Percentiles rank a stretch among this genome's conserved stretches.
Evolutionary conservation across 2,113 vertebrate species (phyloP).

Genomic region (Zosterops hypoxanthus): DNA sequence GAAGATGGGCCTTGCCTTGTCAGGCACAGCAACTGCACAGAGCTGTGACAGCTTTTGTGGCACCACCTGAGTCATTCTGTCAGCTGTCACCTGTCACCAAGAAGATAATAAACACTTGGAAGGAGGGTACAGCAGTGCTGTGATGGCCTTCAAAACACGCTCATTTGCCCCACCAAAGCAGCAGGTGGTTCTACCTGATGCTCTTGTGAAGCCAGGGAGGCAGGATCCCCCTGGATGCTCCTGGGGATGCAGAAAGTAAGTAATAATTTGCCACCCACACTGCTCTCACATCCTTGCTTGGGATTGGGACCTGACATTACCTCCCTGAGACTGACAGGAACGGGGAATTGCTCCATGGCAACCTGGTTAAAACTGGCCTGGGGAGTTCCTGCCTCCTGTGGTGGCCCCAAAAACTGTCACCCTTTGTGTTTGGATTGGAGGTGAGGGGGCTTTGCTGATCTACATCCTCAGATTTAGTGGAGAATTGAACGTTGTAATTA

Average conservation of each 20-base stretch:
- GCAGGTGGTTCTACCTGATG: not conserved
- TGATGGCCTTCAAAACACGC: not conserved
- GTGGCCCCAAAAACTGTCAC: not conserved
- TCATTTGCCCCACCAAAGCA: not conserved
- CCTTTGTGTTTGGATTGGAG: not conserved
- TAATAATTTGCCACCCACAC: conserved; percentile 5
- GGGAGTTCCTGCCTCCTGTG: not conserved
- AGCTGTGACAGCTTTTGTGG: not conserved
- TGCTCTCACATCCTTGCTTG: not conserved
- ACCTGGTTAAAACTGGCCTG: not conserved
- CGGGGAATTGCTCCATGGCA: not conserved
- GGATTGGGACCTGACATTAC: not conserved
- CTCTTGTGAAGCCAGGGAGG: not conserved
- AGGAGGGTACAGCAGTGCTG: not conserved
- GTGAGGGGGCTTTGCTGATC: not conserved
- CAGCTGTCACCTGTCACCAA: not conserved
- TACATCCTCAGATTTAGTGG: not conserved
- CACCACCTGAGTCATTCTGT: not conserved
- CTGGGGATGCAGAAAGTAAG: not conserved
- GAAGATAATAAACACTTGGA: not conserved
- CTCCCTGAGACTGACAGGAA: not conserved
- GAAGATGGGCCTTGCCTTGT: not conserved
- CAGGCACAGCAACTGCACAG: not conserved
- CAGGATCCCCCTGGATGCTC: not conserved
- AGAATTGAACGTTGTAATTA: not conserved